Evolutionary conservation across 2,888 invertebrate species (phyloP).

Genomic region (Ernsta delagoae): DNA sequence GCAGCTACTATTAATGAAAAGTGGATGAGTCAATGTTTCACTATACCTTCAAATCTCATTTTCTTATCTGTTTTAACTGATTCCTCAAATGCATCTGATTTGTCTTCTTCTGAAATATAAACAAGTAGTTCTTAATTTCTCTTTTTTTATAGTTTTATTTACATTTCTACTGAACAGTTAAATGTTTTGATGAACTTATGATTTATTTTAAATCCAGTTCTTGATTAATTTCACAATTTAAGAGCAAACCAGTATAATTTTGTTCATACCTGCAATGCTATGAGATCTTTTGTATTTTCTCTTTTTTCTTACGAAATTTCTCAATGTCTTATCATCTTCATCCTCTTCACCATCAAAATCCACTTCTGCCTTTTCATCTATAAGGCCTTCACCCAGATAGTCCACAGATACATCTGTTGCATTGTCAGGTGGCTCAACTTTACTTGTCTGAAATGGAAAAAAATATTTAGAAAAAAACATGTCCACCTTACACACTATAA

Average conservation of each 20-base stretch:
- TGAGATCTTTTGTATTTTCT: constrained; percentile 45
- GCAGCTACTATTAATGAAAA: neutral
- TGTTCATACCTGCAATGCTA: constrained; percentile 39
- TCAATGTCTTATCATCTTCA: constrained; percentile 42
- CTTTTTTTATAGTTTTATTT: too few relatives aligned
- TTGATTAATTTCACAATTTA: neutral
- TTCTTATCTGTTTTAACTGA: constrained; percentile 45
- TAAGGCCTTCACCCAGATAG: constrained; percentile 39
- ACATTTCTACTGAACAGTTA: too few relatives aligned
- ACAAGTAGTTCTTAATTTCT: neutral
- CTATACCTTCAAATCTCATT: constrained; percentile 43
- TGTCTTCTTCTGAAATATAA: constrained; percentile 44
- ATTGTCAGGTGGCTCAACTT: constrained; percentile 43
- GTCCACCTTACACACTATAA: too few relatives aligned
- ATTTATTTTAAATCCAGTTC: too few relatives aligned
- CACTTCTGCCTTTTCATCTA: constrained; percentile 35
- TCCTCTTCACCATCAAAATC: constrained; percentile 43
- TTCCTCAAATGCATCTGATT: constrained; percentile 42
- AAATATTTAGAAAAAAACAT: too few relatives aligned
- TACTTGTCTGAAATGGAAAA: constrained; percentile 39
- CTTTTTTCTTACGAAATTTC: constrained; percentile 40
- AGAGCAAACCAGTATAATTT: neutral
- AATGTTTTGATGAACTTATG: too few relatives aligned
- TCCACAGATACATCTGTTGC: constrained; percentile 38
- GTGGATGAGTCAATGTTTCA: neutral